Evolutionary conservation across 2,888 invertebrate genomes (phyloP).

Genomic region (Lasioglossum malachurum): DNA sequence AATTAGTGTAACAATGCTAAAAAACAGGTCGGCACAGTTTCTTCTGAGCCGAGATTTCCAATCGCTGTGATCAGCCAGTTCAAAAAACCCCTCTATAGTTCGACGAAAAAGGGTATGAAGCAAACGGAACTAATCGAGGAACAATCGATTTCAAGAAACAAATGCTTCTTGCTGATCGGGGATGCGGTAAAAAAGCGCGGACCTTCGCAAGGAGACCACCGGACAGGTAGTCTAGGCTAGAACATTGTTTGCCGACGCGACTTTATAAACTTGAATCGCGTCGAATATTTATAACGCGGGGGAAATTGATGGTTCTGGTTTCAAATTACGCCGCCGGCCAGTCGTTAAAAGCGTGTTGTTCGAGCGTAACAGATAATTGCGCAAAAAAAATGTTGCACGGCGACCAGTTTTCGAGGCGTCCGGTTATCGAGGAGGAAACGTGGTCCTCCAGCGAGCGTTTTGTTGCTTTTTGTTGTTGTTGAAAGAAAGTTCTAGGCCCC

Average conservation of each 20-base stretch:
- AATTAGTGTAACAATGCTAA: conserved; percentile 5
- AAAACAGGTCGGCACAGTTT: neutral
- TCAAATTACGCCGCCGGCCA: conserved; percentile 16
- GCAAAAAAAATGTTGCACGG: conserved; percentile 9
- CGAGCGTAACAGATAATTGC: conserved; percentile 18
- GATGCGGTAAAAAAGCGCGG: neutral
- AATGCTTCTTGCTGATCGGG: neutral
- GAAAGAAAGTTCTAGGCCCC: neutral
- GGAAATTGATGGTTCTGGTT: conserved; percentile 29
- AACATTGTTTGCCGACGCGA: conserved; percentile 32
- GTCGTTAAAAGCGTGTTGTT: conserved; percentile 13
- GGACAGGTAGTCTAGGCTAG: neutral
- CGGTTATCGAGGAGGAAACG: conserved; percentile 3
- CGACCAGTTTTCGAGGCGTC: conserved; percentile 29
- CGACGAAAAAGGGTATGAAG: neutral
- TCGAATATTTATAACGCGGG: conserved; percentile 29
- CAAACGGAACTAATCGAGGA: conserved; percentile 21
- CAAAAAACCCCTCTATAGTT: neutral
- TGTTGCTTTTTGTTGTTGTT: neutral
- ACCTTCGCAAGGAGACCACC: neutral
- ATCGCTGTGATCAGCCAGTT: neutral
- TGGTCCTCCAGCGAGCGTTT: neutral
- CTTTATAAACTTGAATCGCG: conserved; percentile 17
- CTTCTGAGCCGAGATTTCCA: neutral
- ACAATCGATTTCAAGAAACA: neutral